Base-by-base conservation (phyloP, 2,888 invertebrate species). In the Epirrhoe alternata region DNA sequence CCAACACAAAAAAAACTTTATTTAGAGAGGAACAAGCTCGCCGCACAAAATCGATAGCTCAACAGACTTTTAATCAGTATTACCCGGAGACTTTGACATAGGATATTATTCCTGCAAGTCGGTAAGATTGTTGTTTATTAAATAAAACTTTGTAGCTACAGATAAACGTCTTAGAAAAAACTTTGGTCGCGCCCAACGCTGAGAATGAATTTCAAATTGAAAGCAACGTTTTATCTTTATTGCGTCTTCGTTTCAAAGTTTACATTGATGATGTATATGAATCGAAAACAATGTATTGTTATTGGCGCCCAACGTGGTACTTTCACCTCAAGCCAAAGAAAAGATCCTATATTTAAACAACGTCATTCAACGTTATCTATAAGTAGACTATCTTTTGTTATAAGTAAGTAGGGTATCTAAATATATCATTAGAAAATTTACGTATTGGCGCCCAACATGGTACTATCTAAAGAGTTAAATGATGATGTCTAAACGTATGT, bases 391-490 rank as follows among this genome's bases (percentile, higher is more conserved):
- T 10, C 42, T 42, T n/a, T 42, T 12, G 42, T 42, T 42, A 8
- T 6, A 10, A 1, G 1, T 6, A 35, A 35, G 5, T 35, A 35
- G 1, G 5, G 35, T 3, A 8, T 8, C 5, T 6, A n/a, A n/a
- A n/a, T n/a, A 10, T 35, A 35, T 24, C 24, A 24, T 2, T 2
- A 24, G 24, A 24, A 24, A 24, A 24, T 4, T 3, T 42, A 17
- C n/a, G n/a, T 54, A 54, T 16, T 54, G 54, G 54, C 54, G n/a
- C 54, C 38, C 38, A 55, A 42, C 54, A n/a, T 55, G 42, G 38
- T 10, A 7, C 53, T 54, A 14, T 24, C 24, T 24, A 24, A 24
- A 24, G 24, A 1, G 24, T 24, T 24, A 2, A 24, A 2, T 24
- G 3, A 2, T 3, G 1, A 2, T 24, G 1, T 24, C 24, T 24